These are phyloP conservation scores for Burhinus bistriatus DNA, from an alignment of 2,113 vertebrate species.

Conservation along the genomic window DNA sequence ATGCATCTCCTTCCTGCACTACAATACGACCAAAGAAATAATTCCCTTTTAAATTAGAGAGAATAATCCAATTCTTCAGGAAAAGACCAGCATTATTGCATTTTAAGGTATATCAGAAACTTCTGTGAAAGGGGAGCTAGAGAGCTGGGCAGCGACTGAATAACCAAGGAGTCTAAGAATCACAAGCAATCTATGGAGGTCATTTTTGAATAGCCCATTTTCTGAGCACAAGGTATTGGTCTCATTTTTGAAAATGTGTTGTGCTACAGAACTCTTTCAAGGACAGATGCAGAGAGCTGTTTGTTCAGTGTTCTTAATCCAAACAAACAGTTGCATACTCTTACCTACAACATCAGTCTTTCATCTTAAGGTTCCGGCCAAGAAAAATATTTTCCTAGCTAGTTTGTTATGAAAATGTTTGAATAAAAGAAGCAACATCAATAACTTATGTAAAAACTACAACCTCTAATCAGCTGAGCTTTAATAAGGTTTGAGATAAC, in stretches of 20 bases:
- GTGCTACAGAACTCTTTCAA: background rate
- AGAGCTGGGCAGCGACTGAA: background rate
- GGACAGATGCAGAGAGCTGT: conserved; percentile 5
- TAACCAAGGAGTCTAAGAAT: background rate
- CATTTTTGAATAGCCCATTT: background rate
- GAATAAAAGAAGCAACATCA: conserved; percentile 72
- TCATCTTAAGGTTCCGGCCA: conserved; percentile 58
- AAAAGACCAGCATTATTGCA: background rate
- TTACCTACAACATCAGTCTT: conserved; percentile 55
- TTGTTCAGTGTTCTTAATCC: conserved; percentile 27
- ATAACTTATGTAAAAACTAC: conserved; percentile 68
- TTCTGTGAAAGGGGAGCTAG: background rate
- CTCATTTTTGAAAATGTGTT: background rate
- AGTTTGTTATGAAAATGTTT: conserved; percentile 79
- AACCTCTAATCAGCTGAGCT: conserved; percentile 56
- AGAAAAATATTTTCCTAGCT: conserved; percentile 78
- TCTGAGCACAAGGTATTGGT: background rate
- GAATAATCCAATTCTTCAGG: background rate
- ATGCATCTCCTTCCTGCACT: background rate
- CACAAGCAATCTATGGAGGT: background rate
- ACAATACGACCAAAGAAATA: background rate
- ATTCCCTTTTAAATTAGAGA: background rate
- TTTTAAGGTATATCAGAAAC: background rate
- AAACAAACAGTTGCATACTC: conserved; percentile 63
- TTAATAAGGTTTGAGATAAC: conserved; percentile 67